These are phyloP conservation scores for Mechanitis mazaeus DNA, from an alignment of 2,888 invertebrate genomes.

Conservation along the genomic window DNA sequence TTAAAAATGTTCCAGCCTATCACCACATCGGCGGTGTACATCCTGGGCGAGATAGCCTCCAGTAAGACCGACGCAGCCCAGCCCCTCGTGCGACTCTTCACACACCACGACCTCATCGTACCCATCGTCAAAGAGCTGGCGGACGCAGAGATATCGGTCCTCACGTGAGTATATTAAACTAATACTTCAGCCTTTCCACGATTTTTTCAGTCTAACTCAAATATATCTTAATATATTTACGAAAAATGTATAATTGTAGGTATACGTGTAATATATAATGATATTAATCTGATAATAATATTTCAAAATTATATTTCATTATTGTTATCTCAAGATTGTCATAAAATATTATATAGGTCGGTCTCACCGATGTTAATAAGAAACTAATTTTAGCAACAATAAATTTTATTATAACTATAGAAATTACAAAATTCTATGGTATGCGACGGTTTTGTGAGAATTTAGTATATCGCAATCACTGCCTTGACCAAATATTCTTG, in stretches of 20 bases:
- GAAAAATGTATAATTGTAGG: no score
- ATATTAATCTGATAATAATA: no score
- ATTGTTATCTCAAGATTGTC: no score
- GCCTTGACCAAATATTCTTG: slow-evolving; percentile 20
- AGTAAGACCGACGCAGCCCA: slow-evolving; percentile 93
- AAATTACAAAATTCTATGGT: slow-evolving; percentile 24
- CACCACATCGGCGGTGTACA: slow-evolving; percentile 87
- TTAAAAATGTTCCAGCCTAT: slow-evolving; percentile 74
- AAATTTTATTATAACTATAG: slow-evolving; percentile 21
- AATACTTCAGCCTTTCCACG: no score
- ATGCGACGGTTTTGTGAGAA: slow-evolving; percentile 28
- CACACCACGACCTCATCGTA: slow-evolving; percentile 90
- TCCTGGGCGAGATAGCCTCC: slow-evolving; percentile 90
- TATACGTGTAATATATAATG: no score
- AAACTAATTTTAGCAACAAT: slow-evolving; percentile 21
- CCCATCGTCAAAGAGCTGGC: slow-evolving; percentile 89
- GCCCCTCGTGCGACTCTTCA: slow-evolving; percentile 90
- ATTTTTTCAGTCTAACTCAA: no score
- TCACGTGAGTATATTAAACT: slow-evolving; percentile 80
- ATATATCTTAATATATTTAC: no score
- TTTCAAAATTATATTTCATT: no score
- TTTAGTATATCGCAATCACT: slow-evolving; percentile 19
- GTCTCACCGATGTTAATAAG: background rate
- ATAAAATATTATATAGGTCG: no score
- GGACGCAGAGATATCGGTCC: slow-evolving; percentile 91